Percentiles rank a stretch among this genome's conserved stretches.
These are phyloP conservation scores for Magallana gigas DNA, from an alignment of 1,140 invertebrate species.

Conservation along the genomic window DNA sequence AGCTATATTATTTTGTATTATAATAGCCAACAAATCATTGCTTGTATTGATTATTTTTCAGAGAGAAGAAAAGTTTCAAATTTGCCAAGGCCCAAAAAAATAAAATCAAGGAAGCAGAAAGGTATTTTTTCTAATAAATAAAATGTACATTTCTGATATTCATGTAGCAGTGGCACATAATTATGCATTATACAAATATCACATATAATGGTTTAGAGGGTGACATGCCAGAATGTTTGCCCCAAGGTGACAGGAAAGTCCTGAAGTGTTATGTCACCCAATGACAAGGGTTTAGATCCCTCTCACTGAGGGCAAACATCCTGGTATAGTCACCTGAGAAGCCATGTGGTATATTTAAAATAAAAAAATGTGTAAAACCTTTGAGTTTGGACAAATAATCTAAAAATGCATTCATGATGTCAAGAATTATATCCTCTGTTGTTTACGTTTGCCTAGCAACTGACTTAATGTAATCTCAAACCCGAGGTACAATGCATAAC, in stretches of 20 bases:
- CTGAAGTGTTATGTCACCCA: background rate
- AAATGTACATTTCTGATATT: background rate
- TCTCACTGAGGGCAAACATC: background rate
- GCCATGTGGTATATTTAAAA: no score
- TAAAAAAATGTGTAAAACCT: no score
- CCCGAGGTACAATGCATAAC: no score
- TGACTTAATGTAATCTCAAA: no score
- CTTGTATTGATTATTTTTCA: background rate
- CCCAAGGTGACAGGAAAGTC: background rate
- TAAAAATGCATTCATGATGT: no score
- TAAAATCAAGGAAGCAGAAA: background rate
- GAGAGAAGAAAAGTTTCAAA: background rate
- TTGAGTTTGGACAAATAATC: no score
- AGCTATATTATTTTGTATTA: background rate
- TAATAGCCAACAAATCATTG: background rate
- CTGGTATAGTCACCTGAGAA: background rate
- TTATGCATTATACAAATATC: background rate
- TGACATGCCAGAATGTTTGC: background rate
- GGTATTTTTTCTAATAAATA: conserved; percentile 21
- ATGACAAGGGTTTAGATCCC: background rate
- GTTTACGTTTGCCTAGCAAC: no score
- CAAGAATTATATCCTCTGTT: no score
- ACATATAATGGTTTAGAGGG: background rate
- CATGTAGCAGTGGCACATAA: background rate
- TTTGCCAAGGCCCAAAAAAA: background rate